Percentiles rank a stretch among this genome's conserved stretches.
These are phyloP conservation scores for Monomorium pharaonis DNA, from an alignment of 1,140 invertebrate genomes.

Conservation along the genomic window DNA sequence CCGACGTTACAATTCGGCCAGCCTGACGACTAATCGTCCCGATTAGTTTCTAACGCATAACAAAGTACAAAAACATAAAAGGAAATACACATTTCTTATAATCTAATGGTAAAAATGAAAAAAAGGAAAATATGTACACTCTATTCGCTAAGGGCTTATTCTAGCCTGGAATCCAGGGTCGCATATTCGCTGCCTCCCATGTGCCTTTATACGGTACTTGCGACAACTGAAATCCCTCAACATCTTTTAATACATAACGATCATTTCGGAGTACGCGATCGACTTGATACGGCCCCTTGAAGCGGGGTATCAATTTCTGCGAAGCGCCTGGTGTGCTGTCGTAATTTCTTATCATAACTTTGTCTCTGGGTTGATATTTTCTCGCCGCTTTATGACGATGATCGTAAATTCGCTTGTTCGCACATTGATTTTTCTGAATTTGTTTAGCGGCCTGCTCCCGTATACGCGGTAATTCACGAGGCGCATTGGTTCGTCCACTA, in stretches of 20 bases:
- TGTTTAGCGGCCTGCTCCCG: neutral
- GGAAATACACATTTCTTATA: too few species aligned
- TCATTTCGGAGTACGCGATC: neutral
- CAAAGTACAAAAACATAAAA: too few species aligned
- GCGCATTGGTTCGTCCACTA: too few species aligned
- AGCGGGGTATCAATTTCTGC: neutral
- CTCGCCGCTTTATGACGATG: neutral
- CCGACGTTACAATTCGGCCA: too few species aligned
- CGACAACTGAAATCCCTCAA: too few species aligned
- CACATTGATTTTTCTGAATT: neutral
- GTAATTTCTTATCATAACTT: conserved; percentile 14
- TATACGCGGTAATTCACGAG: too few species aligned
- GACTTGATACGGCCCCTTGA: conserved; percentile 17
- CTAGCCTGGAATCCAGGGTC: neutral
- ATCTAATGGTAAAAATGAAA: too few species aligned
- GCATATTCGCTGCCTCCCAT: conserved; percentile 4
- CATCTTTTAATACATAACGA: conserved; percentile 7
- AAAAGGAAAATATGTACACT: too few species aligned
- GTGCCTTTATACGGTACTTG: neutral
- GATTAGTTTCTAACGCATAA: too few species aligned
- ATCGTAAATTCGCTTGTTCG: neutral
- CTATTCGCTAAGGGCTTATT: too few species aligned
- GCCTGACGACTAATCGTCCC: too few species aligned
- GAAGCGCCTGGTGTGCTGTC: neutral
- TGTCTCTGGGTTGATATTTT: neutral